Evolutionary conservation across 2,888 invertebrate genomes (phyloP), one percentile per base, ranked within the genome.

Genomic region (Yponomeuta cagnagella): DNA sequence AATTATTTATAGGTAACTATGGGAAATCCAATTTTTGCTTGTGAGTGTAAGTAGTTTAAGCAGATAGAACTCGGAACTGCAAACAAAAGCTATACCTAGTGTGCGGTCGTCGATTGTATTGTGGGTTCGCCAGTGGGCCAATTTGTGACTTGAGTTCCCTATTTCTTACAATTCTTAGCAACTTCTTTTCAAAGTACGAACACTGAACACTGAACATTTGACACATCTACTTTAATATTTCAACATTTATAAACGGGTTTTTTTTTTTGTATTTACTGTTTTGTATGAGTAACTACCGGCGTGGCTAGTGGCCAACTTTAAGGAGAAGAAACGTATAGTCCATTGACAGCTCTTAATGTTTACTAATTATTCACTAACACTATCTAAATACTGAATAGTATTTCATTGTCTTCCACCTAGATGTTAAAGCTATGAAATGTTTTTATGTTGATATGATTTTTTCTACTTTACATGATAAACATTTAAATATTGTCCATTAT

Each of bases 351-450:
- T 43, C 43, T 43, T 72, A 78, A 80, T 80, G 80, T 77, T 77
- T 81, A 80, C 77, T 77, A 43, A 79, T 33, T 33, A 33, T 33
- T 33, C 33, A 33, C 83, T 85, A 79, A 73, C 74, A 77, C 83
- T 85, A 43, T 84, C 76, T 76, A 82, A 58, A 58, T 58, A 15
- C 52, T 15, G 12, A 58, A 58, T 89, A 87, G 75, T 86, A 87
- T 86, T 83, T 79, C 73, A 82, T 86, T 85, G 87, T 78, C 85
- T 85, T 85, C 84, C 78, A 78, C 78, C 83, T 86, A 88, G 77
- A 87, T 86, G 86, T 85, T 86, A 82, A 83, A 82, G 83, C 89
- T 90, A 91, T 89, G 89, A 90, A 82, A 90, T 90, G 87, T 90
- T 82, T 87, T 77, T 58, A 77, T 79, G 86, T 88, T 88, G 90